Evolutionary conservation across 2,888 invertebrate species (phyloP), one percentile per base, ranked within the genome.

Genomic region (Agonum fuliginosum): DNA sequence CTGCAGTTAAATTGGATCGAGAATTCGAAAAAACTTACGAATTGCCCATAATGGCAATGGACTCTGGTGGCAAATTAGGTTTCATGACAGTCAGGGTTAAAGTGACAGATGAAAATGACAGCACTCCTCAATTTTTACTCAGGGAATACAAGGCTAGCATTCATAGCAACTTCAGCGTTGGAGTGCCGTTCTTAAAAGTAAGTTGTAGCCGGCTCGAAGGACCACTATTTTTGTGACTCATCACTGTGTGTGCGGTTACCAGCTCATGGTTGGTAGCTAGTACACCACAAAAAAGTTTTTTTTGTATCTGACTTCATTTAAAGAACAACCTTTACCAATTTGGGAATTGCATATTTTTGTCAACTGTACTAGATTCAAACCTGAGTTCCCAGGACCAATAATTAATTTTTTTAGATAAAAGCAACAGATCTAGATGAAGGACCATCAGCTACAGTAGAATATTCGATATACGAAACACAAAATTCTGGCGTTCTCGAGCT

Each of bases 31-130:
- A 90, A 70, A 84, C 90, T 14, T 94, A 93, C 82, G 94, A 93
- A 85, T 90, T 97, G 81, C 93, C 93, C 0, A 90, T 98, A 22
- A 90, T 92, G 86, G 97, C 96, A 6, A 91, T 91, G 30, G 97
- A 98, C 87, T 92, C 92, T 43, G 96, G 95, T 80, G 93, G 96
- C 80, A 90, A 92, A 84, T 90, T 93, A 79, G 93, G 93, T 17
- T 93, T 94, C 86, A 89, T 95, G 48, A 89, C 90, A 30, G 91
- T 96, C 80, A 90, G 94, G 85, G 94, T 98, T 43, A 92, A 92
- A 85, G 93, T 98, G 62, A 88, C 89, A 19, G 97, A 97, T 87
- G 90, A 91, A 80, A 96, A 97, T 87, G 97, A 97, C 85, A 93
- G 95, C 86, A 88, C 92, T 69, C 97, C 97, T 0, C 87, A 87